Percentiles rank a stretch among this genome's conserved stretches.
Conservation (phyloP, 2,797 vertebrate species). For the Esox masquinongy region DNA sequence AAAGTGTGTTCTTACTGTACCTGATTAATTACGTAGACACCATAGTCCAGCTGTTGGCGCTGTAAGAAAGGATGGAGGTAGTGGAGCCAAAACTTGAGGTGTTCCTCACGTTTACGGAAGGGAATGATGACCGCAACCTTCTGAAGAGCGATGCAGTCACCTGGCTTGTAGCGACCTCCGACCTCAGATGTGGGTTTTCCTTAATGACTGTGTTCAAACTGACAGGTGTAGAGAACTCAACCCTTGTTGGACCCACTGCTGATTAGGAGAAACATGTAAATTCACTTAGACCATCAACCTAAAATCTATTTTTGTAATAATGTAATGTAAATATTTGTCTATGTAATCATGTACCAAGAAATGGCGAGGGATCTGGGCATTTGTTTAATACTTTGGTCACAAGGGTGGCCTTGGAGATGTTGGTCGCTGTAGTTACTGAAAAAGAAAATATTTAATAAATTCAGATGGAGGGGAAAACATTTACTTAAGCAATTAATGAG, state of each 20-base stretch:
- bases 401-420: not conserved
- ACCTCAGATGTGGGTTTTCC: conserved; percentile 73
- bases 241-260: not conserved
- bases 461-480: not conserved
- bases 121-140: conserved; percentile 82
- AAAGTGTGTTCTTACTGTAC: conserved; percentile 57
- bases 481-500: too few species aligned
- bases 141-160: conserved; percentile 73
- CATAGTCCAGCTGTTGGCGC: conserved; percentile 92
- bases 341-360: not conserved
- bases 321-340: not conserved
- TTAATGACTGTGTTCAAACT: conserved; percentile 47
- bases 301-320: not conserved
- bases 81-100: conserved; percentile 85
- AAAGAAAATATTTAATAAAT: not conserved
- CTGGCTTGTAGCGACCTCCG: conserved; percentile 72
- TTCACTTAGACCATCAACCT: not conserved
- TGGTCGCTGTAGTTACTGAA: not conserved
- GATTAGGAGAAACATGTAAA: not conserved
- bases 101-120: conserved; percentile 78
- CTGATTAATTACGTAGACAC: conserved; percentile 93
- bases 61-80: conserved; percentile 93
- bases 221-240: not conserved
- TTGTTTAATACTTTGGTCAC: not conserved
- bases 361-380: not conserved